Evolutionary conservation across 2,888 invertebrate genomes (phyloP), one percentile per base, ranked within the genome.

Genomic region (Teleogryllus oceanicus): DNA sequence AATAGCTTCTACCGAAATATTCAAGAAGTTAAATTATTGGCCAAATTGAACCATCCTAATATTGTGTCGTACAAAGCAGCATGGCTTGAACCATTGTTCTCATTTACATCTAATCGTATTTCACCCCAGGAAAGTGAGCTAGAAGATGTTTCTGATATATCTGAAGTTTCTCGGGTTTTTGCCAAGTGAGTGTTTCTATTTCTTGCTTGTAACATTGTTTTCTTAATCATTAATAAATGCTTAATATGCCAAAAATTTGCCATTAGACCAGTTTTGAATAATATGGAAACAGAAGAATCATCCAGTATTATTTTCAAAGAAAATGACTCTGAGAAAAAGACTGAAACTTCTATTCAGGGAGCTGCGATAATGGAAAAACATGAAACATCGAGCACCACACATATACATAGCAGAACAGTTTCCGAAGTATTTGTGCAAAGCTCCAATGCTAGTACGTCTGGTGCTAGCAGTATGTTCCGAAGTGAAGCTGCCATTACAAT

Each of bases 31-130:
- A 94, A 94, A 87, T 93, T 94, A 2, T 90, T 95, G 83, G 94
- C 95, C 0, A 91, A 91, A 84, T 87, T 95, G 49, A 92, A 93
- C 85, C 95, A 95, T 87, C 90, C 91, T 0, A 94, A 95, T 85
- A 93, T 95, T 82, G 94, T 95, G 10, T 91, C 93, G 37, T 95
- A 95, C 84, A 94, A 95, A 88, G 92, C 92, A 0, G 94, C 95
- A 0, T 95, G 95, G 95, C 87, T 95, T 50, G 95, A 95, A 86
- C 90, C 91, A 0, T 88, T 90, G 87, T 88, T 18, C n/a, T 62
- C 62, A 11, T 13, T 62, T 5, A 18, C 76, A 77, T 11, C 74
- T 77, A 18, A n/a, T 62, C 62, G 16, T 18, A 37, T 37, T 37
- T 37, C 37, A 8, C 37, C 37, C 37, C 37, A 37, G 37, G 37